Conservation (phyloP, 2,888 invertebrate genomes). For the Idaea biselata region DNA sequence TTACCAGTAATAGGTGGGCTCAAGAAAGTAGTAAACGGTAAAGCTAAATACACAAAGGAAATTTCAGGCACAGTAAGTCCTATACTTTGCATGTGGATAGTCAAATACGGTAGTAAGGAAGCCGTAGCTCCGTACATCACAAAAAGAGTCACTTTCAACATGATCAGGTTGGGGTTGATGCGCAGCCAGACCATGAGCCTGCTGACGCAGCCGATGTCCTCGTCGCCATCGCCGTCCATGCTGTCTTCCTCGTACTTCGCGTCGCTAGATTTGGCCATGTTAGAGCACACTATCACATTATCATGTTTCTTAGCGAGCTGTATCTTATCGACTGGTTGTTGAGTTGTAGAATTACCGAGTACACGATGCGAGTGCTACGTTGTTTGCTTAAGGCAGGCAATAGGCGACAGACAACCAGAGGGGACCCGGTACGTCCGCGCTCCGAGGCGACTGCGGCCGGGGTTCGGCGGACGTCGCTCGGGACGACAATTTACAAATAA, state of each 20-base stretch:
- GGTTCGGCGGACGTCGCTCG: conserved; percentile 67
- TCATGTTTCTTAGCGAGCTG: conserved; percentile 59
- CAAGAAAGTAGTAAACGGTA: conserved; percentile 92
- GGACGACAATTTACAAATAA: conserved; percentile 78
- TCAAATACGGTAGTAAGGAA: conserved; percentile 90
- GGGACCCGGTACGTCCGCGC: conserved; percentile 53
- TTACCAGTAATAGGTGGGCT: conserved; percentile 91
- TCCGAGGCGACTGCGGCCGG: conserved; percentile 68
- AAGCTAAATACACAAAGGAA: conserved; percentile 91
- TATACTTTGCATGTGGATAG: conserved; percentile 94
- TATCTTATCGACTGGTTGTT: conserved; percentile 75
- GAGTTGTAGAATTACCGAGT: conserved; percentile 45
- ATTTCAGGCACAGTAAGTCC: conserved; percentile 93
- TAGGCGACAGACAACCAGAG: conserved; percentile 50
- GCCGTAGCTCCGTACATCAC: conserved; percentile 93
- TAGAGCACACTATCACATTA: conserved; percentile 51
- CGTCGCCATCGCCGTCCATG: conserved; percentile 71
- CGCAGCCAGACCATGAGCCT: conserved; percentile 73
- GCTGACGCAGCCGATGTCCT: conserved; percentile 61
- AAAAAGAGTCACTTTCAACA: conserved; percentile 90
- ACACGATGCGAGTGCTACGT: conserved; percentile 39
- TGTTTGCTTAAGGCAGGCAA: conserved; percentile 64
- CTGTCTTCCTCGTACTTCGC: conserved; percentile 72
- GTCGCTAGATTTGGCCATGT: conserved; percentile 65
- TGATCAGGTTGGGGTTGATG: conserved; percentile 88